Conservation (phyloP, 2,888 invertebrate species). For the Acholoe squamosa region DNA sequence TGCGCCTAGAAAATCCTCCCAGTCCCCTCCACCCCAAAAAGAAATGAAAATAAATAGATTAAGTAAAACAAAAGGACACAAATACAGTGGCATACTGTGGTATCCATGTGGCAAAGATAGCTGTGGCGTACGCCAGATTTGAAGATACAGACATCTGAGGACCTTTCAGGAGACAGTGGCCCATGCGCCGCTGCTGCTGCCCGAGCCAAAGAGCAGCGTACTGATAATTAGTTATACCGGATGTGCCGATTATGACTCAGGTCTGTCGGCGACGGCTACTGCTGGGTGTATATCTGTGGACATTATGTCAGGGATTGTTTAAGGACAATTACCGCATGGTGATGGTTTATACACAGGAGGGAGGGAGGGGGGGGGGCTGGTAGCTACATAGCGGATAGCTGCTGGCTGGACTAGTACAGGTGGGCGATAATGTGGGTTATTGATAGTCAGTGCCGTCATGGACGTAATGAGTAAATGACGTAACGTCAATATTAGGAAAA, state of each 20-base stretch:
- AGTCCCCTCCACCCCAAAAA: no score
- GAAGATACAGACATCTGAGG: no score
- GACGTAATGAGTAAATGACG: not conserved
- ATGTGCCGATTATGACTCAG: constrained; percentile 25
- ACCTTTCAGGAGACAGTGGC: not conserved
- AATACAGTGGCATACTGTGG: no score
- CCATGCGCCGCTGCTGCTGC: not conserved
- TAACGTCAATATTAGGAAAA: no score
- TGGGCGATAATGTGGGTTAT: not conserved
- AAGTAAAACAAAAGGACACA: no score
- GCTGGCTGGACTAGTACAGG: no score
- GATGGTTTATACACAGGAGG: not conserved
- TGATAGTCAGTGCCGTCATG: not conserved
- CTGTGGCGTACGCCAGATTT: no score
- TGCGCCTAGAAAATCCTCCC: no score
- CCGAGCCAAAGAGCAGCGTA: not conserved
- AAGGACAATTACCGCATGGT: not conserved
- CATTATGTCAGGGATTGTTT: constrained; percentile 20
- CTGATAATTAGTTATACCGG: constrained; percentile 38
- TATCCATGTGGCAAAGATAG: no score
- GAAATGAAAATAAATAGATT: no score
- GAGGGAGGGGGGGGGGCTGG: not conserved
- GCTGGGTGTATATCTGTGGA: not conserved
- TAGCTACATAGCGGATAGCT: not conserved
- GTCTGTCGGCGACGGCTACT: not conserved